phyloP scores from a whole-genome alignment of 2,113 vertebrate species.

The Salvelinus sp. region DNA sequence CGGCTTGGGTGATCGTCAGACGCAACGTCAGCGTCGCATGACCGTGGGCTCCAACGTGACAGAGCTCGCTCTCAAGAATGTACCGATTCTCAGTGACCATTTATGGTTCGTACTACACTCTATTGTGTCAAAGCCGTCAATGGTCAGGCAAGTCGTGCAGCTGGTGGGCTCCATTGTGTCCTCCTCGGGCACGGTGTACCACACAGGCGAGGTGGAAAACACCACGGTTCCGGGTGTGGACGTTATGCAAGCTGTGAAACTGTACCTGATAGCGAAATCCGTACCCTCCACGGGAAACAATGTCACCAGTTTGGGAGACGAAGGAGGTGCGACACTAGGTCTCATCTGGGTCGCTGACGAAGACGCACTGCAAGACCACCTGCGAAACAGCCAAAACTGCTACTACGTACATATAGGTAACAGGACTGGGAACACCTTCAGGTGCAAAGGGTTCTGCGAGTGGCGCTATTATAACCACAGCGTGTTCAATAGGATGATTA shows the following conservation, averaged over 20 bases:
- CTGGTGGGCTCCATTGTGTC: neutral
- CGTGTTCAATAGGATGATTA: neutral
- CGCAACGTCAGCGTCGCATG: no score
- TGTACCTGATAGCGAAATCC: neutral
- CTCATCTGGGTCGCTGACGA: neutral
- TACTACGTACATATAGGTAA: neutral
- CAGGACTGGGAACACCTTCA: neutral
- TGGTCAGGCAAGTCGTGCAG: neutral
- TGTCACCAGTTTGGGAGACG: neutral
- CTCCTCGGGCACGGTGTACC: neutral
- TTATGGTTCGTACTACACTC: slow-evolving; percentile 1
- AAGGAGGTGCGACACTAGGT: neutral
- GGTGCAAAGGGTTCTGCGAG: neutral
- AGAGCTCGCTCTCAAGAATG: neutral
- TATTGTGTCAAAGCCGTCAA: neutral
- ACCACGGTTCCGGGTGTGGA: neutral
- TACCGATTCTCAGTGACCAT: neutral
- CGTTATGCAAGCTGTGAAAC: neutral
- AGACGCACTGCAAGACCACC: neutral
- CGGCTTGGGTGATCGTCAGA: no score
- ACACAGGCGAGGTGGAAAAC: neutral
- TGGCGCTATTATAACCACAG: neutral
- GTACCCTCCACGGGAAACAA: neutral
- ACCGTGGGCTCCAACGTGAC: neutral
- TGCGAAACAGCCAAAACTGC: neutral